These are phyloP conservation scores for Azemiops feae DNA, from an alignment of 2,113 vertebrate genomes.

Conservation along the genomic window DNA sequence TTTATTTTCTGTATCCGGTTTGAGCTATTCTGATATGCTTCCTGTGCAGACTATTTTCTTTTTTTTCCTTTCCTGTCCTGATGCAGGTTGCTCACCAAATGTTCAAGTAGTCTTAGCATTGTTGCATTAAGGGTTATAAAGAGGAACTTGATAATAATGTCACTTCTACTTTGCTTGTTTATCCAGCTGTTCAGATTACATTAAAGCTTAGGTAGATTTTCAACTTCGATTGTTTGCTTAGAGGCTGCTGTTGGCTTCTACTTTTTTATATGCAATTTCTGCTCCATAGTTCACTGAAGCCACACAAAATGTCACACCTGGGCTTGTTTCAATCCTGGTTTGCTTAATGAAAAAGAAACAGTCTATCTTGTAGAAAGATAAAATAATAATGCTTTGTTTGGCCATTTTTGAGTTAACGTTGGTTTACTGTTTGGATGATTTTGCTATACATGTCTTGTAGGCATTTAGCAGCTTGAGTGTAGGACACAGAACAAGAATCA, in stretches of 20 bases:
- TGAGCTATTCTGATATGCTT: background rate
- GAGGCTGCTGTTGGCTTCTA: background rate
- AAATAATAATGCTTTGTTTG: background rate
- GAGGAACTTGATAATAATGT: background rate
- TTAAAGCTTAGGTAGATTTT: background rate
- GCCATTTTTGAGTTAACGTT: background rate
- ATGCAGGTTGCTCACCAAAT: background rate
- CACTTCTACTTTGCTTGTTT: background rate
- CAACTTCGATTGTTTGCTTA: background rate
- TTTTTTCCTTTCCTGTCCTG: background rate
- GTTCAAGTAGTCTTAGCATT: background rate
- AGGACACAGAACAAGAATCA: background rate
- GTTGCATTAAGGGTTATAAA: background rate
- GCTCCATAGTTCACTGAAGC: background rate
- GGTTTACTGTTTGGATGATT: background rate
- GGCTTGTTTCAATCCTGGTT: background rate
- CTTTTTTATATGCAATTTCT: background rate
- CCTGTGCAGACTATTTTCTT: background rate
- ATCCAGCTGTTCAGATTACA: background rate
- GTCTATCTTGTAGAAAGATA: background rate
- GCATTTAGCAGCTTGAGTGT: background rate
- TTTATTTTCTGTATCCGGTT: background rate
- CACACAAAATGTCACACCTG: background rate
- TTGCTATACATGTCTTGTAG: background rate
- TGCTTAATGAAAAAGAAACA: background rate